phyloP scores from a whole-genome alignment of 1,140 invertebrate species.

The Maniola jurtina region DNA sequence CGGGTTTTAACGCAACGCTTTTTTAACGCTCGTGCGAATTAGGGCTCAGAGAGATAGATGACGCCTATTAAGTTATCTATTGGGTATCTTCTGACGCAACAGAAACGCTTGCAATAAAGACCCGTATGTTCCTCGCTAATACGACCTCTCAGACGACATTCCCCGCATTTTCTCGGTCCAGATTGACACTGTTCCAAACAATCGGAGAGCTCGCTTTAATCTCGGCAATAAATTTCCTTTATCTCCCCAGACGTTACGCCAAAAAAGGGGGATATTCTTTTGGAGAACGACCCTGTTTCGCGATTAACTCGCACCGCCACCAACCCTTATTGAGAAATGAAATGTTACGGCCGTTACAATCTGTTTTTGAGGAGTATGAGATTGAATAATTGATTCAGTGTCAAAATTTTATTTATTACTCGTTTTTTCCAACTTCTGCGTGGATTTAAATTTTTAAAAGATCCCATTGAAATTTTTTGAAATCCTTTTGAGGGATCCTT shows the following conservation, averaged over 20 bases:
- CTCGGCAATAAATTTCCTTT: constrained; percentile 66
- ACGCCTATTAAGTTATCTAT: no score
- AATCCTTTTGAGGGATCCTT: no score
- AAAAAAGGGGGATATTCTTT: constrained; percentile 45
- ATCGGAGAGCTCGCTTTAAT: constrained; percentile 56
- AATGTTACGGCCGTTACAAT: constrained; percentile 1
- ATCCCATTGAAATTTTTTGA: no score
- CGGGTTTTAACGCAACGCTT: no score
- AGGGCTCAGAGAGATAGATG: no score
- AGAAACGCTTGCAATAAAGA: neutral
- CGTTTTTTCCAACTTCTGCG: no score
- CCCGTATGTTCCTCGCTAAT: constrained; percentile 23
- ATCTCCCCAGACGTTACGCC: constrained; percentile 52
- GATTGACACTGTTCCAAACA: constrained; percentile 61
- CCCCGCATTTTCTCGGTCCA: constrained; percentile 43
- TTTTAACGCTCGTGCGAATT: no score
- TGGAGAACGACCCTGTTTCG: constrained; percentile 47
- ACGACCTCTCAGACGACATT: constrained; percentile 40
- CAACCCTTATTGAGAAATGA: constrained; percentile 7
- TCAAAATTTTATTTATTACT: no score
- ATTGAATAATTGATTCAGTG: no score
- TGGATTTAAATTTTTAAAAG: no score
- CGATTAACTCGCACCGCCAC: constrained; percentile 39
- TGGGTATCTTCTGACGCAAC: neutral
- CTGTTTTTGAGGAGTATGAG: neutral